phyloP scores from a whole-genome alignment of 2,113 vertebrate genomes.

The Ginglymostoma cirratum region DNA sequence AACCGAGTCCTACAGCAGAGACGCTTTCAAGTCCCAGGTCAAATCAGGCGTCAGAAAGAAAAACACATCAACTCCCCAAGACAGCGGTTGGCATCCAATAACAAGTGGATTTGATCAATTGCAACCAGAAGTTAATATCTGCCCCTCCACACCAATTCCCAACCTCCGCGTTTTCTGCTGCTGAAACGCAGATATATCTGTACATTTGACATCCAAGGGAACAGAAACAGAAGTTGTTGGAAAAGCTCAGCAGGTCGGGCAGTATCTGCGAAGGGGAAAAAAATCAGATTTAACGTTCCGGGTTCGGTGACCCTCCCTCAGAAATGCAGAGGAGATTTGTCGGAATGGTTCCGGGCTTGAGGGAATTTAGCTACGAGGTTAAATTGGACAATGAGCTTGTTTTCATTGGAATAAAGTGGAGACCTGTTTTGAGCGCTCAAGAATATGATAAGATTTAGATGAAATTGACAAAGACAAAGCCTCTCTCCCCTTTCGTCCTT shows the following conservation, averaged over 20 bases:
- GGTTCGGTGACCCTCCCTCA: no score
- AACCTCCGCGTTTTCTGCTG: not conserved
- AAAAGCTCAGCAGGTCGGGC: no score
- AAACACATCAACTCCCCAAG: not conserved
- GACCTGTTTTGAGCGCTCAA: not conserved
- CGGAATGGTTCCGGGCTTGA: not conserved
- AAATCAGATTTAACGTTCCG: no score
- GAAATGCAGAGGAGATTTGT: not conserved
- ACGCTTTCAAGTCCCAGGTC: no score
- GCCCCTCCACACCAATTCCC: not conserved
- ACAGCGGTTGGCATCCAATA: not conserved
- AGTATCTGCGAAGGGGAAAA: no score
- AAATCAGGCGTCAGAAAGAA: not conserved
- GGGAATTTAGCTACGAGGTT: not conserved
- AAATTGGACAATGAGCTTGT: not conserved
- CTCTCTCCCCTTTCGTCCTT: no score
- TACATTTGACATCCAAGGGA: not conserved
- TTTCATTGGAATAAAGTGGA: not conserved
- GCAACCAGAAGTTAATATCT: no score
- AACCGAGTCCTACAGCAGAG: not conserved
- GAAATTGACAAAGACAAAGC: no score
- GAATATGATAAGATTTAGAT: no score
- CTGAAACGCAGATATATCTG: not conserved
- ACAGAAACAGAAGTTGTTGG: no score
- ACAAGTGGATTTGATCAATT: not conserved